These are phyloP conservation scores for Haemorhous mexicanus DNA, from an alignment of 2,113 vertebrate genomes.

Conservation along the genomic window DNA sequence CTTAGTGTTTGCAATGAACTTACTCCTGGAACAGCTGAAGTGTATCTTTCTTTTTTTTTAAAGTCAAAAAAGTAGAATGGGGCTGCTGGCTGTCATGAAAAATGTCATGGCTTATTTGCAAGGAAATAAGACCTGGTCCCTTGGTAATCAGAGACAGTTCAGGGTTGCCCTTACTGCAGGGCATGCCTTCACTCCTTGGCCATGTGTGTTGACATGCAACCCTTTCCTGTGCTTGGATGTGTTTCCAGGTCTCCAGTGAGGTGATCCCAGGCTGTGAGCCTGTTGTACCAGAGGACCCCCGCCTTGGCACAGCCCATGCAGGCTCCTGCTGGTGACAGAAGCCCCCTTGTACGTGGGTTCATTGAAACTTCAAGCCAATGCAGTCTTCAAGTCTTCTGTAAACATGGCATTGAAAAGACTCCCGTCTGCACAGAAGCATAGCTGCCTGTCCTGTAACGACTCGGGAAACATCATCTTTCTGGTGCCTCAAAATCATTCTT, in stretches of 20 bases:
- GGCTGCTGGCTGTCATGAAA: neutral
- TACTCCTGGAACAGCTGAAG: neutral
- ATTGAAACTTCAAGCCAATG: neutral
- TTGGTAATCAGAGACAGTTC: neutral
- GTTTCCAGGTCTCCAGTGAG: neutral
- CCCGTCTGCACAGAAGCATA: neutral
- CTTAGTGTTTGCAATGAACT: neutral
- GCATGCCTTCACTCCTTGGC: neutral
- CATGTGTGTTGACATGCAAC: neutral
- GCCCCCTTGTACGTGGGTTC: neutral
- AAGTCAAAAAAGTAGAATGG: neutral
- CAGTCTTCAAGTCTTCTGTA: neutral
- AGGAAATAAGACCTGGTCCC: neutral
- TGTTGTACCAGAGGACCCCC: fast-evolving
- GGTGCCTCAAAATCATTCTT: neutral
- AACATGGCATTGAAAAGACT: neutral
- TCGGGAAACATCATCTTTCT: neutral
- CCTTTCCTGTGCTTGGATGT: neutral
- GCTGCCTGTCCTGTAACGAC: neutral
- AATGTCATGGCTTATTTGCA: neutral
- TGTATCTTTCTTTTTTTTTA: neutral
- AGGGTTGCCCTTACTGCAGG: neutral
- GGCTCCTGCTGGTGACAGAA: neutral
- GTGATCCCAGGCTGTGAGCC: neutral
- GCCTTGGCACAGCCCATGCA: neutral